Conservation (phyloP, 2,113 vertebrate genomes). For the Phaethornis superciliosus region DNA sequence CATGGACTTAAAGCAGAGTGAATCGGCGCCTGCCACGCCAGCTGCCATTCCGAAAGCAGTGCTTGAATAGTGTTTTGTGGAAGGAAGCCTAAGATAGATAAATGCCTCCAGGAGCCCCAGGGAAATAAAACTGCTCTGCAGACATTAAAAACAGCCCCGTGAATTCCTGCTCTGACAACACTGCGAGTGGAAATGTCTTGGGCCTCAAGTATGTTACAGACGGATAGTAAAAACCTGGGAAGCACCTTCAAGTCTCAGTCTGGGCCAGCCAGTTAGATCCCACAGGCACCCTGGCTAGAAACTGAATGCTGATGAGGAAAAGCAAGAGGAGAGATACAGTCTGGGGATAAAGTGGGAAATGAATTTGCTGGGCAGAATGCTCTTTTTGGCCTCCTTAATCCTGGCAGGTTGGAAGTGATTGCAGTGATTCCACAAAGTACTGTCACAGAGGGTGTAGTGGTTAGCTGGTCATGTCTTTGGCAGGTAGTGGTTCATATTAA, state of each 20-base stretch:
- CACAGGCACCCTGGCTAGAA: background rate
- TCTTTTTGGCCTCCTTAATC: constrained; percentile 4
- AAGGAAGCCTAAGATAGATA: constrained; percentile 12
- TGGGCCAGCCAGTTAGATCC: background rate
- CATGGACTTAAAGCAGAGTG: background rate
- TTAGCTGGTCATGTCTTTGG: constrained; percentile 37
- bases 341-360: background rate
- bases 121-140: background rate
- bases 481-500: constrained; percentile 44
- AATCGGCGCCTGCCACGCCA: background rate
- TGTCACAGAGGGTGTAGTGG: background rate
- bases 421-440: background rate
- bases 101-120: constrained; percentile 13
- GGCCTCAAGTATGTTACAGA: background rate
- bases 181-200: background rate
- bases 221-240: background rate
- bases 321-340: background rate
- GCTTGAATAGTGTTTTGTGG: background rate
- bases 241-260: background rate
- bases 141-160: background rate
- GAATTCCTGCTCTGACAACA: background rate
- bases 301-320: background rate
- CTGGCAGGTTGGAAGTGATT: background rate
- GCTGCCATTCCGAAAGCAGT: background rate
- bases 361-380: background rate